Conservation (phyloP, 2,113 vertebrate genomes). For the Panthera leo region DNA sequence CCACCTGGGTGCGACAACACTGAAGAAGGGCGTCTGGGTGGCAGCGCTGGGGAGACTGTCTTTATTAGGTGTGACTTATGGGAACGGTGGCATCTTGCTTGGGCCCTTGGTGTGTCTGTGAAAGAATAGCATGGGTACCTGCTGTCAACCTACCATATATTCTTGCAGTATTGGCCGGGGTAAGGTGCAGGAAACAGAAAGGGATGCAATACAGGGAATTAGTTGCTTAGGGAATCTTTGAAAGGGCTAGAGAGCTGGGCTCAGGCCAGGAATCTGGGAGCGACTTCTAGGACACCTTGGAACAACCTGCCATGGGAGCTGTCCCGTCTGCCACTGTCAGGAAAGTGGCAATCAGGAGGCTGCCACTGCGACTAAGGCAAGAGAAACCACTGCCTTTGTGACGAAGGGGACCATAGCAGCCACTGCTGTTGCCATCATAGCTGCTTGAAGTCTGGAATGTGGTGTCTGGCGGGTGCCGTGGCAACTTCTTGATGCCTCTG, state of each 20-base stretch:
- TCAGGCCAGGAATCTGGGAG: not conserved
- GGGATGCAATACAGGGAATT: not conserved
- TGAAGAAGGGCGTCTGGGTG: not conserved
- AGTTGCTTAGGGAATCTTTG: not conserved
- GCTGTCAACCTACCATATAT: not conserved
- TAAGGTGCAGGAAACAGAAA: not conserved
- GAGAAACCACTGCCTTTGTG: not conserved
- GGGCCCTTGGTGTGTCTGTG: not conserved
- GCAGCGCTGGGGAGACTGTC: not conserved
- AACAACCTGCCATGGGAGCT: not conserved
- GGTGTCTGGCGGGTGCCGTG: not conserved
- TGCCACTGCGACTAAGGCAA: not conserved
- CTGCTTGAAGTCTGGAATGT: not conserved
- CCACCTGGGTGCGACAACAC: not conserved
- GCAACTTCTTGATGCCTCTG: not conserved
- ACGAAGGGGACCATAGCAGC: not conserved
- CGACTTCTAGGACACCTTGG: not conserved
- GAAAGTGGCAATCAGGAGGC: not conserved
- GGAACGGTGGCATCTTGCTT: not conserved
- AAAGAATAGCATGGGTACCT: not conserved
- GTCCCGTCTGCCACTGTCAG: not conserved
- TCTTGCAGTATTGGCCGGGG: not conserved
- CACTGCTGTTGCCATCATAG: not conserved
- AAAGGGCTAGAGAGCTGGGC: not conserved
- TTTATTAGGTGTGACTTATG: not conserved